Evolutionary conservation across 2,797 vertebrate species (phyloP), one percentile per base, ranked within the genome.

Genomic region (Valencia hispanica): DNA sequence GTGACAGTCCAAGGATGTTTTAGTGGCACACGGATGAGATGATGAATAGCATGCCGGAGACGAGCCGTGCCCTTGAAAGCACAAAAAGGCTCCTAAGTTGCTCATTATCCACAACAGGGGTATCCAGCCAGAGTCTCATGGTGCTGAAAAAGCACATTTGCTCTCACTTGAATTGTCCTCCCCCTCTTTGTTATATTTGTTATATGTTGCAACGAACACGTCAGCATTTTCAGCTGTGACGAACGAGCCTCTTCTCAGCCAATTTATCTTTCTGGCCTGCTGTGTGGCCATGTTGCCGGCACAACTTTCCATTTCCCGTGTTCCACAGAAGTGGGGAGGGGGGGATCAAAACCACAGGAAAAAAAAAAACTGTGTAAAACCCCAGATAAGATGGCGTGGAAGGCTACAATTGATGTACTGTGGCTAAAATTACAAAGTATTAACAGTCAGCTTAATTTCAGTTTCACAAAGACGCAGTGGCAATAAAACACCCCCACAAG

Each of bases 211-310:
- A 83, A 81, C 78, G 47, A 32, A 74, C 73, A 86, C 76, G 77
- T 90, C 90, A 91, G 91, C 85, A 63, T 82, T 86, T 89, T 81
- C 70, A 85, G 69, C 71, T 18, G 20, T 82, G 86, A 91, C 73
- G 18, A 89, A 86, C 70, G 77, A 86, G 73, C 57, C 82, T 47
- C 75, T 68, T 71, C 80, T 74, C 57, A 30, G 84, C 75, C 82
- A 73, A 83, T 91, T 88, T 86, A 88, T 90, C 91, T 79, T 77
- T 65, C 74, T 51, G 66, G 74, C 84, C 87, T 6, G 81, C 86
- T 77, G 86, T 20, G 75, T 47, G 81, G 75, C 78, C 81, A 70
- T 84, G 86, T 82, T 82, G 77, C 78, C 3, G 43, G 68, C 32
- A 78, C 55, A 75, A 78, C 79, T 82, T 84, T 84, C 72, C 76